phyloP scores from a whole-genome alignment of 2,888 invertebrate species.

The Drosophila buzzatii region DNA sequence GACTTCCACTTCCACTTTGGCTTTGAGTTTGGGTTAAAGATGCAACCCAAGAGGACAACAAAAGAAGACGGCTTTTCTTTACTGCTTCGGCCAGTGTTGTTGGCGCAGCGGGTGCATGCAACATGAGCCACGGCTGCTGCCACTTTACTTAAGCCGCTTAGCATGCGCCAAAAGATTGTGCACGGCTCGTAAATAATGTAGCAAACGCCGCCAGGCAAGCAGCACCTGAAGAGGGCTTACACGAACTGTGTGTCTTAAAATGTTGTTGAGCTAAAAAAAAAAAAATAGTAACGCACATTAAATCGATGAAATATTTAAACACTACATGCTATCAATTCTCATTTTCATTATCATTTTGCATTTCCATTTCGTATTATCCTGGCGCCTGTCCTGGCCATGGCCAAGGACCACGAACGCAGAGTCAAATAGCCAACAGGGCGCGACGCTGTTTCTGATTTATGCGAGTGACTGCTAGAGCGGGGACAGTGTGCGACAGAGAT shows the following conservation, averaged over 20 bases:
- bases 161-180: constrained; percentile 57
- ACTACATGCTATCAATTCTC: constrained; percentile 73
- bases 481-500: background rate
- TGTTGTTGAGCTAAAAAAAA: constrained; percentile 2
- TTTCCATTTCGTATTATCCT: constrained; percentile 33
- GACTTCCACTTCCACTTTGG: background rate
- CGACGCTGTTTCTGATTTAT: constrained; percentile 55
- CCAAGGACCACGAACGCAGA: constrained; percentile 27
- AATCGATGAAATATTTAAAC: constrained; percentile 77
- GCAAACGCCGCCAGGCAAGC: constrained; percentile 14
- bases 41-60: constrained; percentile 46
- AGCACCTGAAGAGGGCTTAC: constrained; percentile 25
- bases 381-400: constrained; percentile 5
- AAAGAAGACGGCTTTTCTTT: constrained; percentile 33
- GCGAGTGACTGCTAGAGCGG: no score
- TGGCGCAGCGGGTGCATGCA: constrained; percentile 53
- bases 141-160: constrained; percentile 68
- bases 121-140: constrained; percentile 38
- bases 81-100: constrained; percentile 18
- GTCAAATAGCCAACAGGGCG: constrained; percentile 32
- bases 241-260: constrained; percentile 21
- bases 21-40: constrained; percentile 48
- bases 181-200: constrained; percentile 57
- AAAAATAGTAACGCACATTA: constrained; percentile 42
- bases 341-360: constrained; percentile 70